Conservation (phyloP, 2,113 vertebrate genomes). For the Carollia perspicillata region DNA sequence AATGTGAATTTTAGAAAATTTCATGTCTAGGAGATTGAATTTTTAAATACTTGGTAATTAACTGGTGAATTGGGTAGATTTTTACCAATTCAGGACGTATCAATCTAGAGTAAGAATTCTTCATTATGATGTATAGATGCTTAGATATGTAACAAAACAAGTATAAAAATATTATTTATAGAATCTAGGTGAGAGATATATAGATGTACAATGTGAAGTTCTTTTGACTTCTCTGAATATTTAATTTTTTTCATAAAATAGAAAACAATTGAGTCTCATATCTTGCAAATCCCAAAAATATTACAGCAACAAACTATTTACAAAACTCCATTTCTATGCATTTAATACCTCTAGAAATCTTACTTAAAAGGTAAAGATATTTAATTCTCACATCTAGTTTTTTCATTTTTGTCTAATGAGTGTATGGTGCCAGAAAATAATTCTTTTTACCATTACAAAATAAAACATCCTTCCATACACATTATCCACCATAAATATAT, state of each 20-base stretch:
- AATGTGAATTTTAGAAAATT: neutral
- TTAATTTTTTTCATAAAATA: neutral
- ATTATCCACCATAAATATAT: neutral
- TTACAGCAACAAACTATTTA: neutral
- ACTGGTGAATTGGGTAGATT: neutral
- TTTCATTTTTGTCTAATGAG: neutral
- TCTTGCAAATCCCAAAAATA: neutral
- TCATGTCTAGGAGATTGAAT: neutral
- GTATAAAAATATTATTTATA: neutral
- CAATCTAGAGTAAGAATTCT: neutral
- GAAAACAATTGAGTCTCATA: neutral
- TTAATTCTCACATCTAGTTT: neutral
- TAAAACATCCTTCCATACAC: neutral
- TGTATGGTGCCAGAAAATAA: neutral
- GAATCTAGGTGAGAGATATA: neutral
- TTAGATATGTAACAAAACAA: neutral
- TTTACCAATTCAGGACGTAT: neutral
- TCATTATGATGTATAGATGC: neutral
- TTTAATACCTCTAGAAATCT: neutral
- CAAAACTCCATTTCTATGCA: neutral
- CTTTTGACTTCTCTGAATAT: neutral
- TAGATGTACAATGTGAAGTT: neutral
- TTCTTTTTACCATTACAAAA: neutral
- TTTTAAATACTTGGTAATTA: neutral
- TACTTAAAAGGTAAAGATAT: neutral